phyloP scores from a whole-genome alignment of 2,797 vertebrate species.

The Lepilemur septentrionalis region DNA sequence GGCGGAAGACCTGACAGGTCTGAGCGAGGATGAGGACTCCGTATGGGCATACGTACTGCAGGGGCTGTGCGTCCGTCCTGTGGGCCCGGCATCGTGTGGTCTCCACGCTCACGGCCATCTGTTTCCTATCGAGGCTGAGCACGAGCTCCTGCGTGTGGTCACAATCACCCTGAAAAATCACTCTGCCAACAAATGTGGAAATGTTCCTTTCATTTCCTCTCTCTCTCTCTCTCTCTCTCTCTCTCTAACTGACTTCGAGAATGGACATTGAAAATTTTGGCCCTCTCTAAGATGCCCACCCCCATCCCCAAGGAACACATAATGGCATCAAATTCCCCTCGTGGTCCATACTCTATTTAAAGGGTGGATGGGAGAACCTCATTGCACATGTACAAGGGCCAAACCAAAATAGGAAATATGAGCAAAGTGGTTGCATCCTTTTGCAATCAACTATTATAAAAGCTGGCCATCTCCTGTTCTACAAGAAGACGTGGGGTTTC shows the following conservation, averaged over 20 bases:
- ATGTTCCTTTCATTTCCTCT: not conserved
- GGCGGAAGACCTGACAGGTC: not conserved
- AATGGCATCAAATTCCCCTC: conserved; percentile 32
- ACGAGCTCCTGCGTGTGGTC: conserved; percentile 47
- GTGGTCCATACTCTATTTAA: conserved; percentile 70
- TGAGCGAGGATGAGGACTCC: not conserved
- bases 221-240: not conserved
- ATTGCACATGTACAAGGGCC: conserved; percentile 73
- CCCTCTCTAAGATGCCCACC: not conserved
- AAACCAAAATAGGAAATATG: conserved; percentile 89
- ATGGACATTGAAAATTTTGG: not conserved
- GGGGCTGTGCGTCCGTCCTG: not conserved
- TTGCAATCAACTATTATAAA: conserved; percentile 91
- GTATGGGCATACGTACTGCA: not conserved
- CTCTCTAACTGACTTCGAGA: conserved; percentile 12
- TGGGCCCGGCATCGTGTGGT: not conserved
- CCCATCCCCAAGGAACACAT: not conserved
- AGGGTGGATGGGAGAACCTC: not conserved
- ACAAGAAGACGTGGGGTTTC: conserved; percentile 85
- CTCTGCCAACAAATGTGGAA: conserved; percentile 49
- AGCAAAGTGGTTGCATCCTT: conserved; percentile 93
- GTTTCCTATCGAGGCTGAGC: conserved; percentile 43
- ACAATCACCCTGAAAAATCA: conserved; percentile 4
- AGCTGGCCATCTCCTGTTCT: conserved; percentile 86
- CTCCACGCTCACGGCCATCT: not conserved